Evolutionary conservation across 2,113 vertebrate genomes (phyloP).

Genomic region (Vulpes vulpes): DNA sequence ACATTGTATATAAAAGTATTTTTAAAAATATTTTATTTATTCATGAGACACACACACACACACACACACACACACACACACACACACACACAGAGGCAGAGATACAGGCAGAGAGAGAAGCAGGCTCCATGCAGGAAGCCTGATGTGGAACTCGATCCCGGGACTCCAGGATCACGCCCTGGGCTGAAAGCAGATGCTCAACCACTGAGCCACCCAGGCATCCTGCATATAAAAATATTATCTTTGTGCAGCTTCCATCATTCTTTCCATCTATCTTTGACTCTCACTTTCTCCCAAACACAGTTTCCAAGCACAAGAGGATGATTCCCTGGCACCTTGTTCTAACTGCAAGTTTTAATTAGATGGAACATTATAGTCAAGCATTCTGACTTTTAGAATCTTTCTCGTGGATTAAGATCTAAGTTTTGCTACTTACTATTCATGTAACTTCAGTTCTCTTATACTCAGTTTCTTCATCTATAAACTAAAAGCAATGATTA

Average conservation of each 20-base stretch:
- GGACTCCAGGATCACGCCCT: too few species aligned
- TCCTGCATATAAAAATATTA: not conserved
- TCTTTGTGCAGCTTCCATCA: not conserved
- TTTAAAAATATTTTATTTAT: too few species aligned
- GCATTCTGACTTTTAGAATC: not conserved
- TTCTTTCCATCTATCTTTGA: not conserved
- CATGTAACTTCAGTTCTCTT: not conserved
- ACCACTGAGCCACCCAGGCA: too few species aligned
- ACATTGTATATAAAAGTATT: not conserved
- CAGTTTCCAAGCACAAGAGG: not conserved
- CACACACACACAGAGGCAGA: too few species aligned
- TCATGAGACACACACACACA: too few species aligned
- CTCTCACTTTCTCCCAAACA: not conserved
- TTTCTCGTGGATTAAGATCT: not conserved
- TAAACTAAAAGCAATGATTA: not conserved
- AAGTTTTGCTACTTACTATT: not conserved
- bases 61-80: too few species aligned
- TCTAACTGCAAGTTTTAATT: not conserved
- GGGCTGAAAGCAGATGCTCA: too few species aligned
- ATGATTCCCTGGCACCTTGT: not conserved
- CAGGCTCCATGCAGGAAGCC: too few species aligned
- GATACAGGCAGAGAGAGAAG: too few species aligned
- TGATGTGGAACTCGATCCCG: too few species aligned
- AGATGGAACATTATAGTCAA: not conserved
- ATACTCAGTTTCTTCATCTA: not conserved